Conservation (phyloP, 2,113 vertebrate genomes). For the Planiliza haematocheilus region DNA sequence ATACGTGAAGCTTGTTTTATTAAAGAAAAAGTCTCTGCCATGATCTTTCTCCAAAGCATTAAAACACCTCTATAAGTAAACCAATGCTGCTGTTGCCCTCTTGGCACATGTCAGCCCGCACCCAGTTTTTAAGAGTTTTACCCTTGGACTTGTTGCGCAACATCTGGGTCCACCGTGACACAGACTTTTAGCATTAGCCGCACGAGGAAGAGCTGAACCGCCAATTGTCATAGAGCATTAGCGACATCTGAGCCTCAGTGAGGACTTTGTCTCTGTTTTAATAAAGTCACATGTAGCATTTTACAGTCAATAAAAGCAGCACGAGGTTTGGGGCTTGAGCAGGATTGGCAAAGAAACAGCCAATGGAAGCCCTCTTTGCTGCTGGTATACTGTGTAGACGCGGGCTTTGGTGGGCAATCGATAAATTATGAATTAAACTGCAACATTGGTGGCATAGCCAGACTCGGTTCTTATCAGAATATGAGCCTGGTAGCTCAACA, state of each 20-base stretch:
- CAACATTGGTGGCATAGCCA: no score
- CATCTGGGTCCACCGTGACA: conserved; percentile 32
- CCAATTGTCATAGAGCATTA: neutral
- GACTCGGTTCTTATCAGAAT: no score
- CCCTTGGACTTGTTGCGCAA: conserved; percentile 5
- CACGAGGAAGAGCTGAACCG: neutral
- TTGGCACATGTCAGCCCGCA: no score
- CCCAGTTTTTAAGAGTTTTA: conserved; percentile 7
- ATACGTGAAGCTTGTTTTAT: neutral
- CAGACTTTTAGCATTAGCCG: conserved; percentile 15
- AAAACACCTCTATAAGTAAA: neutral
- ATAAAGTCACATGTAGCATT: neutral
- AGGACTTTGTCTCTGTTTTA: neutral
- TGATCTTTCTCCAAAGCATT: conserved; percentile 6
- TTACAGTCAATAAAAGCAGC: neutral
- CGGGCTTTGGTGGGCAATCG: no score
- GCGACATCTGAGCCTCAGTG: neutral
- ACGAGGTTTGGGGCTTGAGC: no score
- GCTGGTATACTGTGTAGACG: no score
- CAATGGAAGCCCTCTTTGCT: no score
- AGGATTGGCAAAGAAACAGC: no score
- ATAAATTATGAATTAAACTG: no score
- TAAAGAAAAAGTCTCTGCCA: neutral
- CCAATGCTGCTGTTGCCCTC: neutral
- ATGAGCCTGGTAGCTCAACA: no score